Conservation (phyloP, 1,140 invertebrate genomes). For the Pachyrhynchus sulphureomaculatus region DNA sequence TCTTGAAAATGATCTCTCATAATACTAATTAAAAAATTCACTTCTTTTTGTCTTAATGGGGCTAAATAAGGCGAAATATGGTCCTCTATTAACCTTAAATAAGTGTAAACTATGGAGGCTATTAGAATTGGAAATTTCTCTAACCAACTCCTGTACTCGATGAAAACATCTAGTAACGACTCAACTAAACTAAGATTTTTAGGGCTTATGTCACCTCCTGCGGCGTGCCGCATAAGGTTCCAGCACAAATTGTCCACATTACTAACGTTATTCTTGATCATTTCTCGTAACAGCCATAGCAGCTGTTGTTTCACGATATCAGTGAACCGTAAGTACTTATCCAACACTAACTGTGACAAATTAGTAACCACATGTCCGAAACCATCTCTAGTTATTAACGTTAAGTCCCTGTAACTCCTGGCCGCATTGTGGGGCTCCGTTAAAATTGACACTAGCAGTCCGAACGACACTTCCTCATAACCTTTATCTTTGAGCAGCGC, state of each 20-base stretch:
- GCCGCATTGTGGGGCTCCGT: constrained; percentile 81
- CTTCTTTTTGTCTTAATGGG: constrained; percentile 86
- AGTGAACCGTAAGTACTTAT: constrained; percentile 84
- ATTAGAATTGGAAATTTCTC: constrained; percentile 87
- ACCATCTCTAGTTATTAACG: constrained; percentile 85
- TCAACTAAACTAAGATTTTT: constrained; percentile 91
- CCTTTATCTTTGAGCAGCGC: constrained; percentile 84
- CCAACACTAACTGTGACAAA: constrained; percentile 81
- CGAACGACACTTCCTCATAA: constrained; percentile 90
- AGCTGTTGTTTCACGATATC: constrained; percentile 79
- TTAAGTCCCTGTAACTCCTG: constrained; percentile 90
- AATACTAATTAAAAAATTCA: constrained; percentile 83
- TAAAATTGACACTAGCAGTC: constrained; percentile 84
- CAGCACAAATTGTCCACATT: constrained; percentile 88
- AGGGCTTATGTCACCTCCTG: constrained; percentile 87
- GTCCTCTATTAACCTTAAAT: constrained; percentile 92
- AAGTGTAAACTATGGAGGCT: constrained; percentile 90
- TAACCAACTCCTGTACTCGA: constrained; percentile 88
- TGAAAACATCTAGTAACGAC: constrained; percentile 87
- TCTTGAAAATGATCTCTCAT: constrained; percentile 90
- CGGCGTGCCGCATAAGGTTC: constrained; percentile 89
- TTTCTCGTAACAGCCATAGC: constrained; percentile 82
- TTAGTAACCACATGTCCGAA: constrained; percentile 76
- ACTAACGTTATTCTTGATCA: constrained; percentile 84
- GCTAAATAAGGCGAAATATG: constrained; percentile 75